phyloP scores from a whole-genome alignment of 2,113 vertebrate species.

The Dinomys branickii region DNA sequence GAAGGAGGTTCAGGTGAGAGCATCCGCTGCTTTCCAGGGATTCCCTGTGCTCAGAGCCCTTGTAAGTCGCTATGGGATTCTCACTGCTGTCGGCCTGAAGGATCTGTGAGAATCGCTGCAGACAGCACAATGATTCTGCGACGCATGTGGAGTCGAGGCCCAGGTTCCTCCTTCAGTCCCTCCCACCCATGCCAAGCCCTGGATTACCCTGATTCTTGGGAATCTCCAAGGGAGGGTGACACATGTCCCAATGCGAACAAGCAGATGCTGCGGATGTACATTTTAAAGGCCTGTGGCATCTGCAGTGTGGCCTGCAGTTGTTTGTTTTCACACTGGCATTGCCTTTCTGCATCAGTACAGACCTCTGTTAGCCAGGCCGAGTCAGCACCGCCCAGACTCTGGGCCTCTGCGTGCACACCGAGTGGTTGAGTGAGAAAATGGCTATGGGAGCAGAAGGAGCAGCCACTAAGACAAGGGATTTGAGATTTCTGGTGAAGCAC shows the following conservation, averaged over 20 bases:
- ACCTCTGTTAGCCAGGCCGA: neutral
- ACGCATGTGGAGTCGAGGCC: neutral
- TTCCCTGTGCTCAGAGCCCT: neutral
- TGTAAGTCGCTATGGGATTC: neutral
- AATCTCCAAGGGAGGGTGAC: neutral
- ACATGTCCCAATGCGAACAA: too few relatives aligned
- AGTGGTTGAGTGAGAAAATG: too few relatives aligned
- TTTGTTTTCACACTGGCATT: neutral
- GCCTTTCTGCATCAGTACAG: neutral
- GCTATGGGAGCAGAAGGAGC: too few relatives aligned
- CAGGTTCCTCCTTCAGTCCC: neutral
- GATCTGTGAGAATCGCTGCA: slow-evolving; percentile 11
- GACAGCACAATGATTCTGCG: neutral
- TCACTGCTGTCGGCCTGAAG: neutral
- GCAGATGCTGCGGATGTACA: too few relatives aligned
- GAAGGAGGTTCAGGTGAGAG: too few relatives aligned
- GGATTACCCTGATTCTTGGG: neutral
- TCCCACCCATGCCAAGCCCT: neutral
- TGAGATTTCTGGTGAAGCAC: neutral
- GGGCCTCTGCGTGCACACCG: too few relatives aligned
- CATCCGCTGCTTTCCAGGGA: neutral
- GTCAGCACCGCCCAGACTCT: neutral
- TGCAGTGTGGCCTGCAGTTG: neutral
- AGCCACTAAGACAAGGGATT: neutral
- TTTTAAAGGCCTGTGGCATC: neutral